Conservation (phyloP, 1,140 invertebrate species). For the Drosophila mayri region DNA sequence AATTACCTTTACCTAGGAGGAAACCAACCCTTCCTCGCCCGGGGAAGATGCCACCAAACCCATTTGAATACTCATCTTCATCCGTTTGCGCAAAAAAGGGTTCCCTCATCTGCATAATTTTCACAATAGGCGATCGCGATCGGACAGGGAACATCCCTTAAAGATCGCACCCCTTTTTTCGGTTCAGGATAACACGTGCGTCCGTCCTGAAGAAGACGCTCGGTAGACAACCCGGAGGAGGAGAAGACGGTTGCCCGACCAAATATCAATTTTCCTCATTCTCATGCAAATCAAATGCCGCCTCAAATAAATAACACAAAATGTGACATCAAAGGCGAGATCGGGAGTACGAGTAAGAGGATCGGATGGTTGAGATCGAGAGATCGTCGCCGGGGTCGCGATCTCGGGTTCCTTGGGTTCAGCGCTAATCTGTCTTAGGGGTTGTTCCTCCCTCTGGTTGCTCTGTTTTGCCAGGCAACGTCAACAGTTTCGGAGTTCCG, state of each 20-base stretch:
- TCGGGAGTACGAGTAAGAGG: constrained; percentile 1
- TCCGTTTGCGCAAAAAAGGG: constrained; percentile 61
- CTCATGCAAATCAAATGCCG: constrained; percentile 81
- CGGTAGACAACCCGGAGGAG: constrained; percentile 53
- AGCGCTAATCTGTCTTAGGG: constrained; percentile 64
- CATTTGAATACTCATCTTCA: constrained; percentile 82
- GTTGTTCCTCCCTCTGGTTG: constrained; percentile 50
- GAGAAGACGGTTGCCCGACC: constrained; percentile 49
- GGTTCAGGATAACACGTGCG: constrained; percentile 66
- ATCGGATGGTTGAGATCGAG: constrained; percentile 47
- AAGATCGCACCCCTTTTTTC: constrained; percentile 54
- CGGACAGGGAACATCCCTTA: constrained; percentile 58
- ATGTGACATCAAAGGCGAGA: constrained; percentile 72
- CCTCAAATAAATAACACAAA: constrained; percentile 80
- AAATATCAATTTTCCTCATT: constrained; percentile 83
- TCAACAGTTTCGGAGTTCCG: constrained; percentile 60
- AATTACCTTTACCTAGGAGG: constrained; percentile 71
- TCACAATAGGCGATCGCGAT: constrained; percentile 70
- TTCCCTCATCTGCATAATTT: constrained; percentile 80
- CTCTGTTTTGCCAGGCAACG: constrained; percentile 66
- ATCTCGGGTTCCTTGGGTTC: constrained; percentile 26
- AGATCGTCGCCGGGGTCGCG: constrained; percentile 44
- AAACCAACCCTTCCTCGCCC: constrained; percentile 53
- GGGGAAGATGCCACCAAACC: constrained; percentile 62
- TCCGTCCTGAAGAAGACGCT: constrained; percentile 63